Evolutionary conservation across 2,888 invertebrate species (phyloP), one percentile per base, ranked within the genome.

Genomic region (Caradrina kadenii): DNA sequence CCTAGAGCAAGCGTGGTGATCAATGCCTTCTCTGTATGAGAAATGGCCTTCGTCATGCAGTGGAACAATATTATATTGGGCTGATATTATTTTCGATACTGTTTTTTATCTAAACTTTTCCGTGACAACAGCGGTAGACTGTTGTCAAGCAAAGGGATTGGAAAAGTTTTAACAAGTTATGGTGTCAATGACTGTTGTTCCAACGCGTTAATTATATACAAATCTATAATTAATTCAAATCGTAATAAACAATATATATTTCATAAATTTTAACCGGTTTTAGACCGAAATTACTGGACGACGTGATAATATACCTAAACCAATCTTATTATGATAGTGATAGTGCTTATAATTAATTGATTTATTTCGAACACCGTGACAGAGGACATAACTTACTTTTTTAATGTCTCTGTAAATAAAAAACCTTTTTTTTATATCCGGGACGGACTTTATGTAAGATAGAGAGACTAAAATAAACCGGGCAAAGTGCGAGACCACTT

Each of bases 211-310:
- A 7, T 26, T 3, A 19, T 45, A 17, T n/a, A 50, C 19, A 48
- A 17, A 60, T 56, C 6, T 11, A 26, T 26, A 52, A 39, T 59
- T 58, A 21, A 76, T 50, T 63, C 17, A 39, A 69, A 68, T 54
- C 0, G 17, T 62, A 22, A 4, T 56, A 35, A 61, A 62, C 26
- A 53, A 19, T 49, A 19, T n/a, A 17, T 39, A 2, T 56, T 61
- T n/a, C 7, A 11, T 4, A 11, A n/a, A 56, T 0, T 42, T n/a
- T n/a, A 45, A 49, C 49, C 19, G 19, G 66, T 49, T 65, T 48
- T 19, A 21, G 11, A 21, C 19, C 11, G 11, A 54, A 49, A 22
- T 49, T 0, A 17, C n/a, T 0, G 8, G 55, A n/a, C 19, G 35
- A 35, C 39, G 22, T 17, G 3, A 39, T 31, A 31, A 8, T 26